Evolutionary conservation across 2,113 vertebrate genomes (phyloP), one percentile per base, ranked within the genome.

Genomic region (Prinia subflava): DNA sequence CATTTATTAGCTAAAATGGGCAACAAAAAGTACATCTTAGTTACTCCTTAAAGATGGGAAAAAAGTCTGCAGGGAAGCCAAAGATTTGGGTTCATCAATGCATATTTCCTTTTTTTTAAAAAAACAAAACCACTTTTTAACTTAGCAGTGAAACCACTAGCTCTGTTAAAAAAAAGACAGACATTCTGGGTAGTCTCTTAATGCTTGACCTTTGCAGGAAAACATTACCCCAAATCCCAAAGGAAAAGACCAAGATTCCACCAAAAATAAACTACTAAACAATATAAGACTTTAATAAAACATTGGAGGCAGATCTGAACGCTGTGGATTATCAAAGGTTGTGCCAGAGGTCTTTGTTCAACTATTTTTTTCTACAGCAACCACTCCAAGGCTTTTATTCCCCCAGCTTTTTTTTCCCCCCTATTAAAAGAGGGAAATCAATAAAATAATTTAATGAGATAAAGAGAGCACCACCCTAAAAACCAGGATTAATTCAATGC

Each of bases 181-280:
- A 91, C 68, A 64, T 75, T 79, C 52, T 47, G 67, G 52, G 62
- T 71, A 95, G 91, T 37, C 71, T 84, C 84, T 83, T 93, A 96
- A 90, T 62, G 65, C 31, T 80, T 77, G 55, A 75, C 89, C 77
- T 74, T n/a, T 59, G 81, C 81, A 59, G 55, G 67, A 84, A 95
- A 95, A 91, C 46, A 94, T 53, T 68, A 92, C 23, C 67, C 71
- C 39, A 65, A 80, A 95, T 92, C 92, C 87, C 79, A 77, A 89
- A 44, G 63, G 92, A 44, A 94, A 93, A 95, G 76, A 46, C 63
- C 52, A n/a, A 90, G 92, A 85, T 53, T 92, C 91, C 44, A 96
- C 52, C 30, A 52, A 59, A 96, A 95, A 95, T 82, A 97, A 97
- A 85, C 92, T 47, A 57, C 59, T 75, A 87, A 95, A 96, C 81